Percentiles rank a stretch among this genome's conserved stretches.
Conservation (phyloP, 1,140 invertebrate species). For the Drosophila lacteicornis region DNA sequence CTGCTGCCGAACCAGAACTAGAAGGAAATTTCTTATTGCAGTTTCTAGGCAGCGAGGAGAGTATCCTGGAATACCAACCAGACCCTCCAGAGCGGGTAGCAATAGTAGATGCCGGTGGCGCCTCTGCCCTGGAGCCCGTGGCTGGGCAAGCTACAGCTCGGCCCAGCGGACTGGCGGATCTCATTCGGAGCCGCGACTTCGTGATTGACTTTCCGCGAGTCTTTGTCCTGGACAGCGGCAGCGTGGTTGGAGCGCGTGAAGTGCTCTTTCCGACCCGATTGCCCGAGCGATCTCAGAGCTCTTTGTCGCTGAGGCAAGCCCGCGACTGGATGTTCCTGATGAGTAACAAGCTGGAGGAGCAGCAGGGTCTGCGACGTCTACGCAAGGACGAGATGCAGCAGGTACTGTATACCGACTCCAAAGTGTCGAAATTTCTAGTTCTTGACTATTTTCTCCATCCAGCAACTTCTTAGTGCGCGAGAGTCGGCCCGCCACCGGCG, state of each 20-base stretch:
- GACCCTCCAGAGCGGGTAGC: constrained; percentile 33
- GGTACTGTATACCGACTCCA: constrained; percentile 19
- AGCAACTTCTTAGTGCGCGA: constrained; percentile 72
- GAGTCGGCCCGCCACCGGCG: constrained; percentile 71
- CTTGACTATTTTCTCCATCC: not conserved
- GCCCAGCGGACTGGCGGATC: constrained; percentile 56
- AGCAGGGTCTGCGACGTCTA: constrained; percentile 68
- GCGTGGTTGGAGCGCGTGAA: constrained; percentile 63
- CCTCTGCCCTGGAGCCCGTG: constrained; percentile 1
- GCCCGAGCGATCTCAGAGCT: constrained; percentile 79
- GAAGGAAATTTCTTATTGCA: constrained; percentile 44
- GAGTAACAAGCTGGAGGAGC: constrained; percentile 79
- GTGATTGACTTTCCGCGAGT: constrained; percentile 81
- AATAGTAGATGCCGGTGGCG: not conserved
- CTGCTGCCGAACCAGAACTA: constrained; percentile 1
- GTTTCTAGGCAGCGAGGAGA: constrained; percentile 92
- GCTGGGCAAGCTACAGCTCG: not conserved
- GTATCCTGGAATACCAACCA: constrained; percentile 84
- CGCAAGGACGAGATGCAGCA: constrained; percentile 81
- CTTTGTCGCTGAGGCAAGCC: constrained; percentile 70
- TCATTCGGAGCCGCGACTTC: constrained; percentile 77
- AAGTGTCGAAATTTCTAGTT: too few species aligned
- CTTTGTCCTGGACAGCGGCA: constrained; percentile 73
- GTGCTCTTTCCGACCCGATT: constrained; percentile 64
- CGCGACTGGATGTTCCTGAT: constrained; percentile 77